Percentiles rank a stretch among this genome's conserved stretches.
Evolutionary conservation across 2,113 vertebrate genomes (phyloP).

Genomic region (Onychorhynchus coronatus): DNA sequence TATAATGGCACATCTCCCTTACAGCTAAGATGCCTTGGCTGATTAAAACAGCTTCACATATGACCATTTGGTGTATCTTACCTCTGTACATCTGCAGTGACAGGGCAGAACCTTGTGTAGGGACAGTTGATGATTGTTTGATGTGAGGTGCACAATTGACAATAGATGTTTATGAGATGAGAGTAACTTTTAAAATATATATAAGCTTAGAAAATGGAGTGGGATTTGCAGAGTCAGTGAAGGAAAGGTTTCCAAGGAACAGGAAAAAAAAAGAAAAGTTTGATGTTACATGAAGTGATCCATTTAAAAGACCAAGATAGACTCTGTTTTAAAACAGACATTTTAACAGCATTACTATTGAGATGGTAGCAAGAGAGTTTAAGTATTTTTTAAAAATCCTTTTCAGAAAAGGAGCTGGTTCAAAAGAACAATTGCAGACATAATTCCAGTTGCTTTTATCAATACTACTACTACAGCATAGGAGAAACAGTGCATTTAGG

Average conservation of each 20-base stretch:
- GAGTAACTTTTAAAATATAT: neutral
- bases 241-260: neutral
- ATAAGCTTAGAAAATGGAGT: neutral
- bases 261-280: rapidly evolving
- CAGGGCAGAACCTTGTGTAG: neutral
- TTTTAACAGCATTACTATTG: neutral
- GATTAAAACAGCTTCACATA: neutral
- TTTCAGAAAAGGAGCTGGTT: neutral
- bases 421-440: neutral
- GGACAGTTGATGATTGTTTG: neutral
- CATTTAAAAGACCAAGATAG: neutral
- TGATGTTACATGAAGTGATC: neutral
- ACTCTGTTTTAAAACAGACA: neutral
- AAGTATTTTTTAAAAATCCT: neutral
- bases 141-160: neutral
- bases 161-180: neutral
- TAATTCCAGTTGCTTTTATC: neutral
- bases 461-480: neutral
- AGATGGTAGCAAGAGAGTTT: neutral
- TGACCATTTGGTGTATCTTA: neutral
- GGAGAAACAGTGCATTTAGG: neutral
- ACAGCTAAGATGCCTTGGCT: neutral
- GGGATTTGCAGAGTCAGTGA: neutral
- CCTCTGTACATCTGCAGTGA: conserved; percentile 1
- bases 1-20: neutral